Evolutionary conservation across 2,113 vertebrate genomes (phyloP).

Genomic region (Elephas maximus): DNA sequence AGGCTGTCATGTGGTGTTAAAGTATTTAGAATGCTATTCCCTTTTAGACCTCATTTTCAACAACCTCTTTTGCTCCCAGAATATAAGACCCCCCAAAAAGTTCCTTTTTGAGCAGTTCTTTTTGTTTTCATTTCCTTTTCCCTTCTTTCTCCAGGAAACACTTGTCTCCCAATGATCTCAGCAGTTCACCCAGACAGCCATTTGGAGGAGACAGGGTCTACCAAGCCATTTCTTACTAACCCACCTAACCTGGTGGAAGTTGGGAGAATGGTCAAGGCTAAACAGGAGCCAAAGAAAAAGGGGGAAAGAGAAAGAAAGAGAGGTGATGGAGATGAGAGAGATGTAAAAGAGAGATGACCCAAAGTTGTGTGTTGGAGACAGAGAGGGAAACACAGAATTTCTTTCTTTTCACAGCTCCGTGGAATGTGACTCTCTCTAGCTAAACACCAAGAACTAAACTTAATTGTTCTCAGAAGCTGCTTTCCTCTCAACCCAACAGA

Average conservation of each 20-base stretch:
- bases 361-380: too few species aligned
- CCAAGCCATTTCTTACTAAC: conserved; percentile 53
- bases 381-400: neutral
- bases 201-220: conserved; percentile 52
- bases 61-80: neutral
- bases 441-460: conserved; percentile 79
- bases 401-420: conserved; percentile 74
- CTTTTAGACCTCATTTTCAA: neutral
- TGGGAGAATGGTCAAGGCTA: conserved; percentile 13
- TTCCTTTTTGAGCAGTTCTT: conserved; percentile 28
- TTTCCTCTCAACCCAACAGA: conserved; percentile 88
- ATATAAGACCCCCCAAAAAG: neutral
- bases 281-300: conserved; percentile 37
- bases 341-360: neutral
- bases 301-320: neutral
- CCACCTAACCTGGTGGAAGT: conserved; percentile 47
- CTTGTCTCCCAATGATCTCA: neutral
- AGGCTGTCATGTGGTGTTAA: neutral
- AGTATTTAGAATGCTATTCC: neutral
- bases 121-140: conserved; percentile 17
- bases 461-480: conserved; percentile 82
- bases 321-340: neutral
- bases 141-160: conserved; percentile 57
- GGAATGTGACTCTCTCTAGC: conserved; percentile 56
- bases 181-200: neutral